These are phyloP conservation scores for Phylloscopus whistleri DNA, from an alignment of 2,113 vertebrate genomes.

Conservation along the genomic window DNA sequence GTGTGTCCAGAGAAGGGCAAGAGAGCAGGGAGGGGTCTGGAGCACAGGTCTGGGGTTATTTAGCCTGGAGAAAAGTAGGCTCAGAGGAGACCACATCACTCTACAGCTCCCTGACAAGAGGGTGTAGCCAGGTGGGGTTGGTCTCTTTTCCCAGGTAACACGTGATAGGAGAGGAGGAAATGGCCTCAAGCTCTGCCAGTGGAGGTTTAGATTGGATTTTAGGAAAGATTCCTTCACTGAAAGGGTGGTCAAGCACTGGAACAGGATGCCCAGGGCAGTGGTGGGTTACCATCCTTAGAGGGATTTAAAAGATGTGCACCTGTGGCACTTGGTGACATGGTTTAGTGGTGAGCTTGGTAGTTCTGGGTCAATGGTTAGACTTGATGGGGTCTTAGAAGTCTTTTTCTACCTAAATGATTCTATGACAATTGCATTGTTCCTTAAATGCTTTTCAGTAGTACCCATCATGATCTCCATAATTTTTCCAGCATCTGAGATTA, in stretches of 20 bases:
- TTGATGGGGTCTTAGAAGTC: neutral
- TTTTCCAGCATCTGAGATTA: neutral
- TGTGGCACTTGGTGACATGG: neutral
- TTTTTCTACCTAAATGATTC: neutral
- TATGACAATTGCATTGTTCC: neutral
- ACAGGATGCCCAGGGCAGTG: too few species aligned
- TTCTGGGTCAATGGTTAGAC: neutral
- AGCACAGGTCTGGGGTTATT: neutral
- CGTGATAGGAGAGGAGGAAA: too few species aligned
- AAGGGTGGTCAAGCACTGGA: too few species aligned
- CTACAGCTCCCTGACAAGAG: neutral
- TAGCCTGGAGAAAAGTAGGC: neutral
- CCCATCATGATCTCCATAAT: neutral
- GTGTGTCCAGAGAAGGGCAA: neutral
- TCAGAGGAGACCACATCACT: neutral
- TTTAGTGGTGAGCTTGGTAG: neutral
- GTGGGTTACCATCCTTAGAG: neutral
- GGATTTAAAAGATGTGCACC: neutral
- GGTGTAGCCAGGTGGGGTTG: neutral
- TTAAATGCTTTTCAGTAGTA: neutral
- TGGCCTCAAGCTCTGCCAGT: too few species aligned
- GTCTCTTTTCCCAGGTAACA: neutral
- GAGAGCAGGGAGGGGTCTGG: fast-evolving
- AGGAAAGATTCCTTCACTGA: too few species aligned
- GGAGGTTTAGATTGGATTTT: too few species aligned